Base-by-base conservation (phyloP, 2,797 vertebrate species). In the Podargus strigoides region DNA sequence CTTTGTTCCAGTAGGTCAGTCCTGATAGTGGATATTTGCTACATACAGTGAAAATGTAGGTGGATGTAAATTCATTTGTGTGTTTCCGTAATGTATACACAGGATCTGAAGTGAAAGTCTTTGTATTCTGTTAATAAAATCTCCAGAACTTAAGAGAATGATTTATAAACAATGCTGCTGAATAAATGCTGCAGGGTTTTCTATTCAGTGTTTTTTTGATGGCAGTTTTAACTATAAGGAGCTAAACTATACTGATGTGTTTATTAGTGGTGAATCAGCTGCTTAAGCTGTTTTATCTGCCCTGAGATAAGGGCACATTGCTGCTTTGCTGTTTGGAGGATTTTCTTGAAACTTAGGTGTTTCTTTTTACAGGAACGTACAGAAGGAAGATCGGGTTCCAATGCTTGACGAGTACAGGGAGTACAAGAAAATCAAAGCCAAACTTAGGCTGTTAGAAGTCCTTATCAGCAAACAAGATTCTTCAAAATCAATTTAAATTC, bases 381-480 rank as follows among this genome's bases (percentile, higher is more conserved):
- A 99, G 97, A 99, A 99, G 95, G 99, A 99, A 97, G 99, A 99
- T 96, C 98, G 99, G 32, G 97, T 98, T 87, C 98, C 98, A 37
- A 99, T 99, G 98, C 97, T 99, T 94, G 99, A 99, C 63, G 99
- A 99, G 94, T 99, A 99, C 98, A 98, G 98, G 88, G 99, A 99
- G 91, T 99, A 99, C 98, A 99, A 99, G 97, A 98, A 98, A 97
- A 98, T 99, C 95, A 99, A 99, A 98, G 99, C 99, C 97, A 99
- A 99, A 78, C 98, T 99, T 52, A 98, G 99, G 93, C 99, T 99
- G 91, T 97, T 99, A 92, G 99, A 99, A 97, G 99, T 99, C 95
- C 99, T 99, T 93, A 99, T 99, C 98, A 99, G 98, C 98, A 99
- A 99, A 97, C 99, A 99, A 96, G 99, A 99, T 97, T 99, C 99